Evolutionary conservation across 2,113 vertebrate species (phyloP), one percentile per base, ranked within the genome.

Genomic region (Platichthys stellatus): DNA sequence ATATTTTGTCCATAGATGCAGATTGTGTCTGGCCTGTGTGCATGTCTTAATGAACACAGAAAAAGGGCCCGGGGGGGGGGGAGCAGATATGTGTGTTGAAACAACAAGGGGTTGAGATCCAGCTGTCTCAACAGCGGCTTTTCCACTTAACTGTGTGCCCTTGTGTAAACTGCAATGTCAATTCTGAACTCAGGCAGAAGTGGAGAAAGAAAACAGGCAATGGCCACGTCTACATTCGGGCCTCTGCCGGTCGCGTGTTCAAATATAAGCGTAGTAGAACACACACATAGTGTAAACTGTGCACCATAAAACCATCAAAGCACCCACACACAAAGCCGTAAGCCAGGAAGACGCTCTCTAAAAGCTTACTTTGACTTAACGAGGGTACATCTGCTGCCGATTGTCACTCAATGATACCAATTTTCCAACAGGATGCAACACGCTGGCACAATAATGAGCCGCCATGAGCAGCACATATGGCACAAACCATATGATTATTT

Each of bases 91-190:
- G 86, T 82, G 86, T 90, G 90, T 83, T 86, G 83, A 88, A 91
- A 91, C 83, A 89, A 88, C 90, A 86, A 82, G 79, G 63, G 67
- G 75, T 86, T 65, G 88, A 85, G 86, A 81, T 86, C 88, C 92
- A 92, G 92, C 92, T 93, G 92, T 93, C 92, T 91, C 91, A 92
- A 92, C 88, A 92, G 81, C 88, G 88, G 89, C 86, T 91, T 92
- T 93, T 90, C 92, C 86, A 90, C 90, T 92, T 91, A 88, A 88
- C 84, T 60, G 76, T 79, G 82, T 89, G 89, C 83, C 90, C 90
- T 92, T 92, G 88, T 89, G 91, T 88, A 91, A 92, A 93, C 76
- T 78, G 71, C 88, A 85, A 86, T 73, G 92, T 91, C 88, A 81
- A 69, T 78, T 82, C 85, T 72, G 79, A 81, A 86, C 73, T 69